Conservation (phyloP, 1,140 invertebrate species). For the Drosophila novamexicana region DNA sequence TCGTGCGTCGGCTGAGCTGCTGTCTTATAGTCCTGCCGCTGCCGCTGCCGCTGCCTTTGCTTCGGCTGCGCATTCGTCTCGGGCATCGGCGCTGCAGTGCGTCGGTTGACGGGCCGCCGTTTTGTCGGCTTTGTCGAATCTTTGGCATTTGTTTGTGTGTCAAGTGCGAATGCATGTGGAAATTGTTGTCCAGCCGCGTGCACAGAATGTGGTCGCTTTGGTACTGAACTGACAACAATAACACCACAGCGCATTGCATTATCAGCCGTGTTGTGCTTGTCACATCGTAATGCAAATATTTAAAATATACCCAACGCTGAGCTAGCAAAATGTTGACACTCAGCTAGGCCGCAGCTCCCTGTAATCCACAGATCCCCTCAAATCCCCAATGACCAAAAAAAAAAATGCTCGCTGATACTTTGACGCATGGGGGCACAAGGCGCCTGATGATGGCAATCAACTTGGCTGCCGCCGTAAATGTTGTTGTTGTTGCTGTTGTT, state of each 20-base stretch:
- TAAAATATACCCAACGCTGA: conserved; percentile 60
- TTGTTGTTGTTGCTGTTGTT: conserved; percentile 18
- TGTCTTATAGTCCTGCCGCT: conserved; percentile 65
- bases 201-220: conserved; percentile 9
- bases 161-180: conserved; percentile 48
- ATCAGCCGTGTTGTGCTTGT: conserved; percentile 41
- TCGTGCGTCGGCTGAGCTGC: conserved; percentile 30
- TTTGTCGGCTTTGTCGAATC: conserved; percentile 3
- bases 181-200: conserved; percentile 39
- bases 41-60: conserved; percentile 3
- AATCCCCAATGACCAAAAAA: not conserved
- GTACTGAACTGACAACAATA: conserved; percentile 1
- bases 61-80: conserved; percentile 44
- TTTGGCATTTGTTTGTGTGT: conserved; percentile 24
- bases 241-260: not conserved
- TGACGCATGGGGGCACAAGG: conserved; percentile 32
- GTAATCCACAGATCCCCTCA: not conserved
- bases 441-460: conserved; percentile 48
- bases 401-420: conserved; percentile 7
- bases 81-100: conserved; percentile 33
- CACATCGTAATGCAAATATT: conserved; percentile 76
- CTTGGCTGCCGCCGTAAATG: not conserved
- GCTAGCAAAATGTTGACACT: conserved; percentile 68
- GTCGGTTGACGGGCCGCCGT: conserved; percentile 4
- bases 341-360: conserved; percentile 55